Base-by-base conservation (phyloP, 2,113 vertebrate genomes). In the Paedocypris sp. region DNA sequence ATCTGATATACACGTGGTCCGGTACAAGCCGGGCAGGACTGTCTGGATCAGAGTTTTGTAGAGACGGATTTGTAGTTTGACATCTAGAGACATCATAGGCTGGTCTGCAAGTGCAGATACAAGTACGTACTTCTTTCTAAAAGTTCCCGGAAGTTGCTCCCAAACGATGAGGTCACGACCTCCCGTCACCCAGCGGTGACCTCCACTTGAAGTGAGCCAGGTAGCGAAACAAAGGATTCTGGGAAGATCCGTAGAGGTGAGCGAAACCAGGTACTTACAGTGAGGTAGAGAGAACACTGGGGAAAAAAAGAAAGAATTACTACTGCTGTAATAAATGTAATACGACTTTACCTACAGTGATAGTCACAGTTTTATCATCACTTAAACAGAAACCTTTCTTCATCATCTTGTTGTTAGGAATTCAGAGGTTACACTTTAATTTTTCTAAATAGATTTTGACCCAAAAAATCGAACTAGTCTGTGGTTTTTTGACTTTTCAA, bases 131-230 rank as follows among this genome's bases (percentile, higher is more conserved):
- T 79, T 88, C 16, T 84, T 77, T 67, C 77, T 84, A 16, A 61
- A 73, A 11, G 80, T 80, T 15, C 61, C 73, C 11, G 82, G 75
- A 41, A 88, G 80, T 78, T 86, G 83, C 78, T 88, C 86, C 86
- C 83, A 86, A 11, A 86, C 86, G 0, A 79, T 69, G 12, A 88
- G 82, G 38, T 67, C 56, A 6, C 67, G 79, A 51, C 86, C 86
- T 16, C 86, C 86, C 0, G 79, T 85, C 58, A 88, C 85, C 86
- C 86, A 88, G 13, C 86, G 83, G 64, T 86, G 86, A 63, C 76
- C 80, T 53, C 86, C 86, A 2, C 86, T 88, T 18, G 81, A 74
- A 1, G 86, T 88, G 33, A 80, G 79, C 86, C 86, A 88, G 0
- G 83, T 33, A 0, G 83, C 76, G n/a, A 86, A 81, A 71, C 86